Percentiles rank a stretch among this genome's conserved stretches.
Conservation (phyloP, 1,140 invertebrate species). For the Bacillus rossius region DNA sequence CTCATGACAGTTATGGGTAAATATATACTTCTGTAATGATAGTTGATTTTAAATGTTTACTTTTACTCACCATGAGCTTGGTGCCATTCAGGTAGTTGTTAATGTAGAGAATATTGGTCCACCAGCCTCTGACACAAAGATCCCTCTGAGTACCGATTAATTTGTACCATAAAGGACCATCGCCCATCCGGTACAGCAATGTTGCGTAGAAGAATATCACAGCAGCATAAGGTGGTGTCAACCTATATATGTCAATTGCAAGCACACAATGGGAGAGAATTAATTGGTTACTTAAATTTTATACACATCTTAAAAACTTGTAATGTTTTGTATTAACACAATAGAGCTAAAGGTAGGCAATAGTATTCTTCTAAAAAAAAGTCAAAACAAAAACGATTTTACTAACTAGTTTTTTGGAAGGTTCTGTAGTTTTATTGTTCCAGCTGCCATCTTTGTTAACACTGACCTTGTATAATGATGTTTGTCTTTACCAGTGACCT, state of each 20-base stretch:
- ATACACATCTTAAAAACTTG: neutral
- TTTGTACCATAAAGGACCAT: slow-evolving; percentile 46
- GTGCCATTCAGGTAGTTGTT: slow-evolving; percentile 44
- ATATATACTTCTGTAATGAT: no score
- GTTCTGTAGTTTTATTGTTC: no score
- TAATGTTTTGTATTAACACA: neutral
- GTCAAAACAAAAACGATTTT: no score
- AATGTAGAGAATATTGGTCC: slow-evolving; percentile 58
- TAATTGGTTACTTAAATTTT: neutral
- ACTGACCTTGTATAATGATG: no score
- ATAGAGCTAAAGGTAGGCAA: neutral
- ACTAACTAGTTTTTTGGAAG: no score
- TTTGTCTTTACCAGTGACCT: no score
- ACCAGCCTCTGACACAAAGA: slow-evolving; percentile 55
- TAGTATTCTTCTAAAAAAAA: no score
- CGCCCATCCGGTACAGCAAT: slow-evolving; percentile 22
- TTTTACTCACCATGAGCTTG: no score
- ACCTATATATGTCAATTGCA: neutral
- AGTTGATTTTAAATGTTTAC: no score
- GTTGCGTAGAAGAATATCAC: slow-evolving; percentile 3
- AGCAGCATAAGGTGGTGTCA: slow-evolving; percentile 5
- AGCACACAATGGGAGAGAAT: neutral
- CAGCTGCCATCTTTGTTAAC: no score
- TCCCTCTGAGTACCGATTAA: slow-evolving; percentile 42
- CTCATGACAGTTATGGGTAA: no score